phyloP scores from a whole-genome alignment of 2,888 invertebrate species.

The Sphecodes monilicornis region DNA sequence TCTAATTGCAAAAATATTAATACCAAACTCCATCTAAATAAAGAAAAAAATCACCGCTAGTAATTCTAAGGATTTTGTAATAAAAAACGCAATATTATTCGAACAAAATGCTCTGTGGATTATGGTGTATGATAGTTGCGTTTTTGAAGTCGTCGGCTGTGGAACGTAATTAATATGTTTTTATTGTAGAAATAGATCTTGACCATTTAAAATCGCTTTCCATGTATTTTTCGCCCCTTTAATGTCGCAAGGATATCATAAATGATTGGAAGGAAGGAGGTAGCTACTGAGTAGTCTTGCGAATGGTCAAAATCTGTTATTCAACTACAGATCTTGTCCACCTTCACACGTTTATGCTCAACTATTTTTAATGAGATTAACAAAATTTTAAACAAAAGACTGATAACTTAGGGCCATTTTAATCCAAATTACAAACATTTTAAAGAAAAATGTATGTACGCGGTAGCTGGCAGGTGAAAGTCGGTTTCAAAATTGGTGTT shows the following conservation, averaged over 20 bases:
- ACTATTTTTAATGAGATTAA: conserved; percentile 75
- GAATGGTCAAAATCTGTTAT: neutral
- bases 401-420: conserved; percentile 82
- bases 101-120: conserved; percentile 54
- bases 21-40: neutral
- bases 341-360: conserved; percentile 71
- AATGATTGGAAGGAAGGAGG: neutral
- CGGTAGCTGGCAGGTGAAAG: conserved; percentile 15
- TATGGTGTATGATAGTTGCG: conserved; percentile 43
- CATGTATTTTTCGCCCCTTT: neutral
- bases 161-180: conserved; percentile 53
- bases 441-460: conserved; percentile 48
- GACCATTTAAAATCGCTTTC: neutral
- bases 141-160: conserved; percentile 52
- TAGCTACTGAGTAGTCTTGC: neutral
- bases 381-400: conserved; percentile 78
- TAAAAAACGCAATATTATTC: conserved; percentile 11
- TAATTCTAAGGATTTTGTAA: conserved; percentile 24
- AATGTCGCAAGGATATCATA: neutral
- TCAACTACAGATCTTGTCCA: conserved; percentile 33
- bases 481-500: conserved; percentile 42
- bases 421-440: conserved; percentile 68
- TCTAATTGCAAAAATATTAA: conserved; percentile 15
- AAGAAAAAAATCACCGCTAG: conserved; percentile 2
- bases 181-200: conserved; percentile 13